These are phyloP conservation scores for Daphoenositta chrysoptera DNA, from an alignment of 2,113 vertebrate species.

Conservation along the genomic window DNA sequence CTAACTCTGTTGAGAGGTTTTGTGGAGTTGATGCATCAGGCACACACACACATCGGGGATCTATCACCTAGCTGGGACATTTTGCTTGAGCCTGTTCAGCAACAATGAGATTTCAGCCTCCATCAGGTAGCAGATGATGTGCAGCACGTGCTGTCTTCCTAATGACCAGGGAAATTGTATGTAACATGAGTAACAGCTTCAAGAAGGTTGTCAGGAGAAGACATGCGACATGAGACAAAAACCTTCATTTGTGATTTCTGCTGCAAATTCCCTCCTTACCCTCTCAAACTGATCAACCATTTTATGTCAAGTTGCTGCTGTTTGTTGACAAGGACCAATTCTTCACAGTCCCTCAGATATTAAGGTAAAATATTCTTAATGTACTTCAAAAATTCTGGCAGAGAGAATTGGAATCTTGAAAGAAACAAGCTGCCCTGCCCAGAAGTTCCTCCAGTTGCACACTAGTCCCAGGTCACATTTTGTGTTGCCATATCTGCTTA, in stretches of 20 bases:
- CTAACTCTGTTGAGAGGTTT: background rate
- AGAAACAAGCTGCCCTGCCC: background rate
- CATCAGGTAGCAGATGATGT: background rate
- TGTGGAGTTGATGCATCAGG: background rate
- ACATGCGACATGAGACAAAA: background rate
- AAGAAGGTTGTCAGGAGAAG: background rate
- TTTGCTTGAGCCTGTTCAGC: background rate
- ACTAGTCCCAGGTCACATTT: background rate
- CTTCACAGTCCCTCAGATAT: background rate
- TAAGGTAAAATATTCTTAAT: background rate
- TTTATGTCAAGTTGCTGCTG: background rate
- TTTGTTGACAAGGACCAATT: background rate
- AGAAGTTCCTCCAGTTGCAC: background rate
- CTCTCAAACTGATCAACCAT: background rate
- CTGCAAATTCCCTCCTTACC: background rate
- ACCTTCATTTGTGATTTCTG: background rate
- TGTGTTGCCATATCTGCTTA: background rate
- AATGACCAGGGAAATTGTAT: accelerated
- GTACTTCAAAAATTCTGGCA: background rate
- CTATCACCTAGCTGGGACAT: background rate
- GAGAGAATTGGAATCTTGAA: background rate
- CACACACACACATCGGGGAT: background rate
- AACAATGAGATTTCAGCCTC: background rate
- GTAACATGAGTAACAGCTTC: background rate
- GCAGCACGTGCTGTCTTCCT: background rate